Evolutionary conservation across 2,113 vertebrate species (phyloP), one percentile per base, ranked within the genome.

Genomic region (Lophius piscatorius): DNA sequence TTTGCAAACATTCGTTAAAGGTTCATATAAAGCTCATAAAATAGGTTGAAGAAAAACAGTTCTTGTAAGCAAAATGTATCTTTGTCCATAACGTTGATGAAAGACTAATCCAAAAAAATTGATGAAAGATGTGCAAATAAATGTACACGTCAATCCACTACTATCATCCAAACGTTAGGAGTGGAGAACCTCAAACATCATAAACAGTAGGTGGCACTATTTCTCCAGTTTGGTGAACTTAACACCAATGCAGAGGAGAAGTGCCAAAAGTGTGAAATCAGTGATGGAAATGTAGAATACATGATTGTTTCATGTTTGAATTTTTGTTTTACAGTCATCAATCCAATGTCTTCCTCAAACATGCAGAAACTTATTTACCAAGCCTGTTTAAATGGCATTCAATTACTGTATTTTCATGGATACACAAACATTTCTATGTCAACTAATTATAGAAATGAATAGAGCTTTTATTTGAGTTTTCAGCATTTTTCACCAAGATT

Each of bases 1-100:
- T 50, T 20, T 38, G 38, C 33, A 31, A 17, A 17, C 3, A 35
- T 29, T 26, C 16, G 14, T 21, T 12, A 45, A 45, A 42, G 36
- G 49, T 56, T 55, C 22, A 24, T 49, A 18, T 17, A 21, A 35
- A 18, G n/a, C 23, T 38, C 47, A 34, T 46, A 34, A 51, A 40
- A 38, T n/a, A 44, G 14, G 36, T 16, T 22, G 4, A 34, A 41
- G 14, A 8, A 29, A 56, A n/a, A 2, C 1, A 14, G 31, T 56
- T 65, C 2, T 40, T 21, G 41, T 63, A 10, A 36, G 16, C 9
- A 35, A 46, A 41, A 71, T 35, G 24, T 33, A 42, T 52, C 34
- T 12, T 62, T 41, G 58, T 5, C 23, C 50, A 57, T 8, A 51
- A 18, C 54, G 17, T 7, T 31, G 8, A 26, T 6, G 9, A 56